These are phyloP conservation scores for Amphimedon queenslandica DNA, from an alignment of 37 sponge, comb jelly and placozoan genomes.

Conservation along the genomic window DNA sequence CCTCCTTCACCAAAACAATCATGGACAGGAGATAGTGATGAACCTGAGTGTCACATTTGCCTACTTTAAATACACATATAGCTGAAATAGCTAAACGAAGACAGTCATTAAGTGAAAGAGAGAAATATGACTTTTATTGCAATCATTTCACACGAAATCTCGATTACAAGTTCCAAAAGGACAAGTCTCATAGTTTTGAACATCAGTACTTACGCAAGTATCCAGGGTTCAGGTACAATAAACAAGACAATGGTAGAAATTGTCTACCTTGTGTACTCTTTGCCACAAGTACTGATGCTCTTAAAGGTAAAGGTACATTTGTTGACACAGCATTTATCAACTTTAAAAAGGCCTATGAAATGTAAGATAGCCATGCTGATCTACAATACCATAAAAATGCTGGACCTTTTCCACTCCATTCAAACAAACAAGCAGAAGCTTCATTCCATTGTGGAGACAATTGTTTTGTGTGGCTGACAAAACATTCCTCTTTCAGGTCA, in stretches of 20 bases:
- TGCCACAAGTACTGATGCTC: conserved; percentile 26
- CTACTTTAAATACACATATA: no score
- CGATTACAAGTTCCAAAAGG: neutral
- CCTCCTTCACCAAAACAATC: no score
- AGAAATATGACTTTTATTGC: neutral
- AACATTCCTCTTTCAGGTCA: conserved; percentile 16
- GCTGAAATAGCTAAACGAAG: no score
- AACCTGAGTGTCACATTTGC: no score
- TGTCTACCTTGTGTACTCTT: conserved; percentile 55
- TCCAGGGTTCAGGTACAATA: conserved; percentile 38
- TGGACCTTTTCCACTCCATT: conserved; percentile 13
- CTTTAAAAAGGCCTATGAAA: conserved; percentile 39
- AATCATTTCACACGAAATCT: neutral
- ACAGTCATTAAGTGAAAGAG: no score
- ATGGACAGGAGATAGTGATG: no score
- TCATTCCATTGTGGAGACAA: conserved; percentile 23
- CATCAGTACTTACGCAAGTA: conserved; percentile 16
- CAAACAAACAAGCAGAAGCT: conserved; percentile 11
- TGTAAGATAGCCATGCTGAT: conserved; percentile 23
- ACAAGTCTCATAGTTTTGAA: conserved; percentile 7
- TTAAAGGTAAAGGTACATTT: conserved; percentile 19
- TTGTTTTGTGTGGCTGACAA: conserved; percentile 24
- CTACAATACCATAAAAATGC: conserved; percentile 42
- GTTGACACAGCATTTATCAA: conserved; percentile 23
- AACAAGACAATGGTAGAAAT: conserved; percentile 30